Base-by-base conservation (phyloP, 2,113 vertebrate genomes). In the Onychostoma macrolepis region DNA sequence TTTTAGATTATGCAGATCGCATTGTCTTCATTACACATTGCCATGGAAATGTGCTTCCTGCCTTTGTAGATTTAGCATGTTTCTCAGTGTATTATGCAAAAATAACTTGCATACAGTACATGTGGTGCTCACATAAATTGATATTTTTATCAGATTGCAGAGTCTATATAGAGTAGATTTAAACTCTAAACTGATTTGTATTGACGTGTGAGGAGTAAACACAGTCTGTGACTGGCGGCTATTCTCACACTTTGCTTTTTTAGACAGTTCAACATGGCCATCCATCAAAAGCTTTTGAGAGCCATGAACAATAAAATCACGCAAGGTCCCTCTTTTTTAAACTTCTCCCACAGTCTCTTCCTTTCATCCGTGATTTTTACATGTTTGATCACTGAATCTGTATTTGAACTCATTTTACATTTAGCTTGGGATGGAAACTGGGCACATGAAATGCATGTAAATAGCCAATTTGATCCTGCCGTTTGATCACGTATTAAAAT, bases 201-300 rank as follows among this genome's bases (percentile, higher is more conserved):
- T 76, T 76, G 74, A 76, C 74, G 74, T 28, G 41, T 76, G 41
- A 48, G 74, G 6, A 28, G 74, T 76, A 76, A 76, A 76, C 72
- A 45, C 41, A 8, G n/a, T 17, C 41, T 76, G 38, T 76, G 74
- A 76, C 74, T 28, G 24, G 74, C 12, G n/a, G 74, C 74, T 45
- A 8, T 48, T 76, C 24, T 76, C 13, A 76, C 41, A 48, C n/a
- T 76, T 78, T 76, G 74, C 5, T 48, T 45, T 77, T 76, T 28
- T 77, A 77, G 43, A 74, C 36, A 6, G 21, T 30, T 77, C 45
- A 78, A 56, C 48, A 53, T 50, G 48, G 26, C 12, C 48, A 56
- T 33, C 28, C 48, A 21, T 78, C 76, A 78, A 53, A 78, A 78
- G 48, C 43, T 21, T 50, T 33, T 78, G 48, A 78, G 28, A 56